Evolutionary conservation across 2,888 invertebrate genomes (phyloP).

Genomic region (Magallana nippona): DNA sequence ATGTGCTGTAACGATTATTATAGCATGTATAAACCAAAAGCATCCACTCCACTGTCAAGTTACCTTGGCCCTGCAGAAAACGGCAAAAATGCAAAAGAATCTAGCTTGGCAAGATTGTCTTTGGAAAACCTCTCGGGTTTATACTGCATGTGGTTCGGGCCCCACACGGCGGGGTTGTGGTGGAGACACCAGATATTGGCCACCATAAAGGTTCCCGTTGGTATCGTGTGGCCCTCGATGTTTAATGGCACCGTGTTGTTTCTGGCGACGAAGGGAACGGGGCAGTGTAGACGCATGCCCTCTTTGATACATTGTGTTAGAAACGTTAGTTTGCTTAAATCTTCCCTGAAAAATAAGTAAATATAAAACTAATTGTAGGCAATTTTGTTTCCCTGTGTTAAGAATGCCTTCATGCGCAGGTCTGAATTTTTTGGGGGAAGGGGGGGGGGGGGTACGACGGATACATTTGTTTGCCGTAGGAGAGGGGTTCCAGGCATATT

Average conservation of each 20-base stretch:
- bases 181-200: constrained; percentile 64
- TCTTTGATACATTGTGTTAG: constrained; percentile 72
- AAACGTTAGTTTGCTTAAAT: constrained; percentile 66
- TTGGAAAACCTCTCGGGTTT: constrained; percentile 35
- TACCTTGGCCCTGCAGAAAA: constrained; percentile 75
- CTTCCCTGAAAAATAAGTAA: constrained; percentile 62
- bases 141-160: constrained; percentile 41
- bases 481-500: no score
- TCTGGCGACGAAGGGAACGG: constrained; percentile 69
- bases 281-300: constrained; percentile 66
- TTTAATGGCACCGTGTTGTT: constrained; percentile 56
- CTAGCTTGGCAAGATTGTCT: constrained; percentile 57
- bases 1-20: background rate
- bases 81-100: constrained; percentile 67
- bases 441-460: no score
- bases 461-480: no score
- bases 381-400: no score
- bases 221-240: constrained; percentile 67
- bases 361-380: background rate
- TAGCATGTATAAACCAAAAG: no score
- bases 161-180: constrained; percentile 69
- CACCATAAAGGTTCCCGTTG: constrained; percentile 59
- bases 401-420: no score
- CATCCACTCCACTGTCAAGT: background rate
- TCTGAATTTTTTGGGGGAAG: no score